Evolutionary conservation across 2,113 vertebrate species (phyloP).

Genomic region (Perca schrenkii): DNA sequence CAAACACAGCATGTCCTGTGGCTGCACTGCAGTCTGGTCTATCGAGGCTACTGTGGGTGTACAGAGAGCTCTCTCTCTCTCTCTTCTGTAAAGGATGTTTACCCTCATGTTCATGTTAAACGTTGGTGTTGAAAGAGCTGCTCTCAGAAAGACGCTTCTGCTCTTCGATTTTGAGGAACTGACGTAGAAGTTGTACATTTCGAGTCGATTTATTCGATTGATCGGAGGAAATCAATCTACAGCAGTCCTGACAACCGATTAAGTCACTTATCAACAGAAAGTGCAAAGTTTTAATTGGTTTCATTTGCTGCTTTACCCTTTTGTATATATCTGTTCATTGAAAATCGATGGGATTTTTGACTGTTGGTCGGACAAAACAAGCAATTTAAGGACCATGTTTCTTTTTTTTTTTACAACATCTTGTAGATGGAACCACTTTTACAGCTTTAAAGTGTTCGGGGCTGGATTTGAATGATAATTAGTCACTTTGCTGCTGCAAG

Average conservation of each 20-base stretch:
- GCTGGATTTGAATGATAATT: not conserved
- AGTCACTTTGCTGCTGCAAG: conserved; percentile 28
- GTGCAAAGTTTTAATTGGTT: not conserved
- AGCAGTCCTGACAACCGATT: not conserved
- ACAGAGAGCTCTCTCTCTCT: not conserved
- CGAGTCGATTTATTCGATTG: not conserved
- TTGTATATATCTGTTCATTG: no score
- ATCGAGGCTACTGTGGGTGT: not conserved
- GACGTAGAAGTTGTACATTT: not conserved
- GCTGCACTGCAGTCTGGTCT: conserved; percentile 23
- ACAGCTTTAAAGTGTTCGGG: not conserved
- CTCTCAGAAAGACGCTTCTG: not conserved
- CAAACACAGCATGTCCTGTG: conserved; percentile 11
- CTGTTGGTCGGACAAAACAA: not conserved
- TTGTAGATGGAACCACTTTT: not conserved
- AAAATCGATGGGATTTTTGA: not conserved
- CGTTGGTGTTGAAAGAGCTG: not conserved
- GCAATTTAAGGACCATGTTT: not conserved
- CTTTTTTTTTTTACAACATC: not conserved
- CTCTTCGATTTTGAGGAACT: not conserved
- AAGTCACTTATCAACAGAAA: not conserved
- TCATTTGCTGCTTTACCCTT: not conserved
- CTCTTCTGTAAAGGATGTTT: not conserved
- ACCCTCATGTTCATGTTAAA: not conserved
- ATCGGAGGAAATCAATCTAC: not conserved